Conservation (phyloP, 2,113 vertebrate genomes). For the Neolamprologus tretocephalus region DNA sequence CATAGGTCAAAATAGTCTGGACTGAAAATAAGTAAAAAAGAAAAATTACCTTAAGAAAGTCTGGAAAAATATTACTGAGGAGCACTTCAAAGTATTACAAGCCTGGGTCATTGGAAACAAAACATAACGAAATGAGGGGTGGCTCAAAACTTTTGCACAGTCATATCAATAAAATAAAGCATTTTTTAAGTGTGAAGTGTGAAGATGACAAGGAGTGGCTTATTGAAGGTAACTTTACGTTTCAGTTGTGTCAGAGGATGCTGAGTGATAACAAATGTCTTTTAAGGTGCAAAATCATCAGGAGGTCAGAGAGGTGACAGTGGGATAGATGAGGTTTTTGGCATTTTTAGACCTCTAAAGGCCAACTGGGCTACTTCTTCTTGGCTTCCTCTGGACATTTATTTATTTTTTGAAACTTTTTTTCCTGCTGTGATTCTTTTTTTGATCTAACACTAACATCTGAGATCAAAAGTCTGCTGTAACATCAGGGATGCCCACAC, state of each 20-base stretch:
- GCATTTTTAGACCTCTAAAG: not conserved
- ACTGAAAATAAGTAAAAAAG: not conserved
- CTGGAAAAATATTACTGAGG: not conserved
- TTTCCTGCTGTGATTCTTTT: not conserved
- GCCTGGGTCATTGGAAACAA: not conserved
- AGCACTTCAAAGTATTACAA: not conserved
- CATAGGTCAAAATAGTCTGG: not conserved
- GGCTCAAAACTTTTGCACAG: not conserved
- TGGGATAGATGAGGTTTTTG: not conserved
- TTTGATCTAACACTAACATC: not conserved
- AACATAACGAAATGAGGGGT: not conserved
- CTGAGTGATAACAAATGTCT: not conserved
- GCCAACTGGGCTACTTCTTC: not conserved
- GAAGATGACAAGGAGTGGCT: not conserved
- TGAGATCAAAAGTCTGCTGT: not conserved
- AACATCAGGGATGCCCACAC: not conserved
- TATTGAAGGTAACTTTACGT: not conserved
- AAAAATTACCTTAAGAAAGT: not conserved
- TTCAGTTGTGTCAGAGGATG: not conserved
- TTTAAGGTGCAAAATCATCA: not conserved
- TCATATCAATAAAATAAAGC: not conserved
- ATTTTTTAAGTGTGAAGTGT: not conserved
- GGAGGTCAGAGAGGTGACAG: not conserved
- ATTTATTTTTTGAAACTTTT: not conserved
- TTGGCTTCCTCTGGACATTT: not conserved